A percentile compares a stretch with the other conserved stretches of the same genome.
Evolutionary conservation across 2,888 invertebrate species (phyloP).

Genomic region (Athrips mouffetella): DNA sequence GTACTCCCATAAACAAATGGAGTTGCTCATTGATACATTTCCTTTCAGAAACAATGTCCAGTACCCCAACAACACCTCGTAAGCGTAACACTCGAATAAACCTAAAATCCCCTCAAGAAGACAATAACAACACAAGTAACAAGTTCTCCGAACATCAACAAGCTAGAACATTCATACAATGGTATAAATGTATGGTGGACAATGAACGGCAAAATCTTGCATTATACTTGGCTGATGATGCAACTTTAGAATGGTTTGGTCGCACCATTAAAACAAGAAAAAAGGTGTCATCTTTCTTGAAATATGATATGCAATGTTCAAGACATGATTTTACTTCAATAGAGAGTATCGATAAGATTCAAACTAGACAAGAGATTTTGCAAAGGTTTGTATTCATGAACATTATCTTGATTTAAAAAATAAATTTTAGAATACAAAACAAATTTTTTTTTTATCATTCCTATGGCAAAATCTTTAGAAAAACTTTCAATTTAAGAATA

Average conservation of each 20-base stretch:
- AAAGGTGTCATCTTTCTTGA: constrained; percentile 77
- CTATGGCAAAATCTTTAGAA: background rate
- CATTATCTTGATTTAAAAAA: background rate
- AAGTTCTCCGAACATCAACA: constrained; percentile 46
- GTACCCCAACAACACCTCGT: constrained; percentile 36
- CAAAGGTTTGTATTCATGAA: constrained; percentile 51
- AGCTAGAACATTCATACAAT: constrained; percentile 62
- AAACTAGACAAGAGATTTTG: constrained; percentile 41
- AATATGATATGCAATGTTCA: constrained; percentile 72
- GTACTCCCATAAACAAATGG: background rate
- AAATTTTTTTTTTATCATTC: background rate
- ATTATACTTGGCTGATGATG: constrained; percentile 70
- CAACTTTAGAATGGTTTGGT: constrained; percentile 82
- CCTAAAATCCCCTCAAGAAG: constrained; percentile 35
- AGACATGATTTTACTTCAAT: constrained; percentile 71
- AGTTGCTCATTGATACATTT: background rate
- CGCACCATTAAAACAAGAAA: constrained; percentile 77
- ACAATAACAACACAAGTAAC: constrained; percentile 41
- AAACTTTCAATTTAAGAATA: background rate
- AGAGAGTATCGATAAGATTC: constrained; percentile 58
- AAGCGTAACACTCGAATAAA: constrained; percentile 36
- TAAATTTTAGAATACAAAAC: background rate
- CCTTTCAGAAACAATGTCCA: constrained; percentile 49
- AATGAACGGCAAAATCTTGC: constrained; percentile 67
- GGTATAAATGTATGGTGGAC: constrained; percentile 73